Evolutionary conservation across 1,140 invertebrate genomes (phyloP).

Genomic region (Cotesia glomerata): DNA sequence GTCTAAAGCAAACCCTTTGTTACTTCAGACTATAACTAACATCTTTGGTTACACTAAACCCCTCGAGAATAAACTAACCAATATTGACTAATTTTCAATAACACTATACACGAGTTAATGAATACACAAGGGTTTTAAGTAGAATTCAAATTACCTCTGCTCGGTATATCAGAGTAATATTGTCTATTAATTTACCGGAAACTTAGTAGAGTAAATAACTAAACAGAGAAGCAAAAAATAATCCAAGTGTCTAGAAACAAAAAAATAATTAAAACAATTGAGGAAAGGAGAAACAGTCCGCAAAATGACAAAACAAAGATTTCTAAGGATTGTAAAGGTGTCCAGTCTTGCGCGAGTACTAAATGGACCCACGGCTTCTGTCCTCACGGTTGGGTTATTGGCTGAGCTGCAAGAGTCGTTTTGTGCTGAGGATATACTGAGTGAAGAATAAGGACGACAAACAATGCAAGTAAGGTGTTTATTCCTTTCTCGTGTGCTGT

Average conservation of each 20-base stretch:
- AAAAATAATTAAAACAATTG: slow-evolving; percentile 9
- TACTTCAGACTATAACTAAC: too few relatives aligned
- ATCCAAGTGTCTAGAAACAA: background rate
- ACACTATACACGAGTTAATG: too few relatives aligned
- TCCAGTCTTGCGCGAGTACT: background rate
- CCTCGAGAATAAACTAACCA: too few relatives aligned
- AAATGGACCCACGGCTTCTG: slow-evolving; percentile 23
- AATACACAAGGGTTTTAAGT: too few relatives aligned
- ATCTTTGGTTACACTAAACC: too few relatives aligned
- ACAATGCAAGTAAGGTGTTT: background rate
- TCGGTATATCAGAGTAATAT: too few relatives aligned
- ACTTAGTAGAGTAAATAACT: background rate
- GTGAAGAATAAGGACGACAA: background rate
- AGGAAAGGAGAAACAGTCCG: slow-evolving; percentile 10
- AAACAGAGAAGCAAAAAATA: background rate
- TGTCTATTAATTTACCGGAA: too few relatives aligned
- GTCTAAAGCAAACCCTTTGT: too few relatives aligned
- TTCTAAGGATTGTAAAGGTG: background rate
- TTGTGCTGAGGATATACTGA: background rate
- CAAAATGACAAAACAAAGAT: slow-evolving; percentile 10
- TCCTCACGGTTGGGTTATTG: slow-evolving; percentile 26
- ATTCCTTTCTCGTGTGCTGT: background rate
- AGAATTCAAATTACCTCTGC: too few relatives aligned
- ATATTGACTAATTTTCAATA: too few relatives aligned
- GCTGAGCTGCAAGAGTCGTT: slow-evolving; percentile 2